These are phyloP conservation scores for Paratilapia polleni DNA, from an alignment of 2,113 vertebrate genomes.

Conservation along the genomic window DNA sequence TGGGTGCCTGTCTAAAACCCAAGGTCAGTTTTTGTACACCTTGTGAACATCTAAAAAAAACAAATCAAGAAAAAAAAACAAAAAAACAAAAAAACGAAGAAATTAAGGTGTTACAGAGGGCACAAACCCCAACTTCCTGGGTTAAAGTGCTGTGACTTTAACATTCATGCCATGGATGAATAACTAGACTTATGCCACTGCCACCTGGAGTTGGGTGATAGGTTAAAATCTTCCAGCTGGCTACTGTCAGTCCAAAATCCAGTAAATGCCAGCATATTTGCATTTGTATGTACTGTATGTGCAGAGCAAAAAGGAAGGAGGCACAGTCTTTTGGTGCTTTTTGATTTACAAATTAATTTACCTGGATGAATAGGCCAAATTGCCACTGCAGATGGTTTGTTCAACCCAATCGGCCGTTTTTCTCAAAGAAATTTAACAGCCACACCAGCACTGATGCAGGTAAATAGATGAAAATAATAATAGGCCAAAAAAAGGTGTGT, in stretches of 20 bases:
- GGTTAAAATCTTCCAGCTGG: neutral
- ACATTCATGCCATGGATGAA: neutral
- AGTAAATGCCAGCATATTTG: neutral
- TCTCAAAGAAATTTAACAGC: neutral
- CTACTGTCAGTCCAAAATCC: neutral
- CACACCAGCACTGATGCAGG: neutral
- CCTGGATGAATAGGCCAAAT: neutral
- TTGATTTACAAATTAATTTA: neutral
- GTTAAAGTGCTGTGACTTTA: constrained; percentile 4
- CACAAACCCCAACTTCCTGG: neutral
- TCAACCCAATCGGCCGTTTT: neutral
- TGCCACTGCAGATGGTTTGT: neutral
- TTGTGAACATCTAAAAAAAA: neutral
- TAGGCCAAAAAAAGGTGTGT: neutral
- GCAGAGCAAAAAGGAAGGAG: neutral
- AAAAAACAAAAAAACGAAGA: neutral
- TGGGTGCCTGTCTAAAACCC: no score
- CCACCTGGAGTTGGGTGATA: neutral
- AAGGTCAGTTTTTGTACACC: no score
- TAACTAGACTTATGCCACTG: neutral
- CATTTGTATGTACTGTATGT: neutral
- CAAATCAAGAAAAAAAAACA: neutral
- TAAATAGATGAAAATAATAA: neutral
- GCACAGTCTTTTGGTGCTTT: neutral
- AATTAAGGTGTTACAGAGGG: neutral